A percentile compares a stretch with the other conserved stretches of the same genome.
These are phyloP conservation scores for Heliconius charithonia DNA, from an alignment of 2,888 invertebrate genomes.

Conservation along the genomic window DNA sequence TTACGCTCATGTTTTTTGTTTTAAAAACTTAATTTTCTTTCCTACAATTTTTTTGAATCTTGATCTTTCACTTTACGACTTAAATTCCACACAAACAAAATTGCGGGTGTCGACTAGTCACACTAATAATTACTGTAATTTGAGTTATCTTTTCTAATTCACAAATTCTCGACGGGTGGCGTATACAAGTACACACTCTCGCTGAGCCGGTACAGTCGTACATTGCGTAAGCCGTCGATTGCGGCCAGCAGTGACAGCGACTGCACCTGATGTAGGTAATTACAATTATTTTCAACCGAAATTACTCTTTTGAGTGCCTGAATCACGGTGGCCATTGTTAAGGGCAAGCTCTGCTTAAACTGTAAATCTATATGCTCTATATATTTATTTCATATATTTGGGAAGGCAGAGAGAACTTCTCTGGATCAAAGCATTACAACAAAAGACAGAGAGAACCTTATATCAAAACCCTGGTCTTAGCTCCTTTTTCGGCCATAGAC, in stretches of 20 bases:
- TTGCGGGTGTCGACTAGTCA: background rate
- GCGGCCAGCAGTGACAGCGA: conserved; percentile 21
- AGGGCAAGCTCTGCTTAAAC: conserved; percentile 29
- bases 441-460: background rate
- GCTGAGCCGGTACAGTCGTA: background rate
- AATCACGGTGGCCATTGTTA: conserved; percentile 43
- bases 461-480: background rate
- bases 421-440: background rate
- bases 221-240: conserved; percentile 2
- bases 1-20: too few relatives aligned
- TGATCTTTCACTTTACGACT: too few relatives aligned
- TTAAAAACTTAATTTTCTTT: too few relatives aligned
- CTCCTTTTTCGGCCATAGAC: too few relatives aligned
- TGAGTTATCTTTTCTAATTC: background rate
- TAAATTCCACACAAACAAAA: background rate
- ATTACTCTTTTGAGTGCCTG: conserved; percentile 44
- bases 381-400: background rate
- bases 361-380: background rate
- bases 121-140: background rate
- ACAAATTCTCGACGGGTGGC: conserved; percentile 21
- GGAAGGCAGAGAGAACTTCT: too few relatives aligned
- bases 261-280: conserved; percentile 30
- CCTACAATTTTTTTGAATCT: background rate
- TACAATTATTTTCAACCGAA: conserved; percentile 41
- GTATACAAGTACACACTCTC: background rate